Evolutionary conservation across 2,888 invertebrate species (phyloP).

Genomic region (Gerosis bhagava): DNA sequence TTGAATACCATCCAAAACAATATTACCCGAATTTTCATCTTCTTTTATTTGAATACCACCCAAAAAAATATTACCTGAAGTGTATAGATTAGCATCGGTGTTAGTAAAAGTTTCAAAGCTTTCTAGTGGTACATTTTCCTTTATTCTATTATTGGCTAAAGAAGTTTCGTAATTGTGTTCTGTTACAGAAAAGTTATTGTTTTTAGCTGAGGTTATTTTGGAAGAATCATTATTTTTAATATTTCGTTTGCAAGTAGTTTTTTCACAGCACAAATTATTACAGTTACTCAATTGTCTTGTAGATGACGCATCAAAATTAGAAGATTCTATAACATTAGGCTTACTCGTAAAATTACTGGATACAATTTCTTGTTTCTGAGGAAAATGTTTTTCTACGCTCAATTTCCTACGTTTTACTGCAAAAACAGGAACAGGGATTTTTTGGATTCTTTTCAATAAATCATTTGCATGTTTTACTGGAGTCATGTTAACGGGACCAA

Average conservation of each 20-base stretch:
- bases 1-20: not conserved
- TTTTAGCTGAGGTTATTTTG: too few species aligned
- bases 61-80: not conserved
- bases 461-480: constrained; percentile 47
- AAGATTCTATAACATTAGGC: not conserved
- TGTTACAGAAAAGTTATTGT: too few species aligned
- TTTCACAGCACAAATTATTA: constrained; percentile 10
- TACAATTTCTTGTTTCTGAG: not conserved
- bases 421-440: constrained; percentile 45
- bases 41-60: constrained; percentile 11
- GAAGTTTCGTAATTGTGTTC: too few species aligned
- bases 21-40: not conserved
- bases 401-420: constrained; percentile 17
- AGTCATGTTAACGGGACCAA: constrained; percentile 45
- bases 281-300: constrained; percentile 9
- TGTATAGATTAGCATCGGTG: not conserved
- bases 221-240: not conserved
- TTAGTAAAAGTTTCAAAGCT: too few species aligned
- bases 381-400: not conserved
- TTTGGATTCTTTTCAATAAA: constrained; percentile 51
- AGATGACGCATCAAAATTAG: constrained; percentile 12
- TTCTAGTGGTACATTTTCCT: too few species aligned
- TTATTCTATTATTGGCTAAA: too few species aligned
- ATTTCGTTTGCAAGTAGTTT: constrained; percentile 6
- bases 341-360: not conserved